Evolutionary conservation across 2,888 invertebrate species (phyloP).

Genomic region (Drosophila percnosoma): DNA sequence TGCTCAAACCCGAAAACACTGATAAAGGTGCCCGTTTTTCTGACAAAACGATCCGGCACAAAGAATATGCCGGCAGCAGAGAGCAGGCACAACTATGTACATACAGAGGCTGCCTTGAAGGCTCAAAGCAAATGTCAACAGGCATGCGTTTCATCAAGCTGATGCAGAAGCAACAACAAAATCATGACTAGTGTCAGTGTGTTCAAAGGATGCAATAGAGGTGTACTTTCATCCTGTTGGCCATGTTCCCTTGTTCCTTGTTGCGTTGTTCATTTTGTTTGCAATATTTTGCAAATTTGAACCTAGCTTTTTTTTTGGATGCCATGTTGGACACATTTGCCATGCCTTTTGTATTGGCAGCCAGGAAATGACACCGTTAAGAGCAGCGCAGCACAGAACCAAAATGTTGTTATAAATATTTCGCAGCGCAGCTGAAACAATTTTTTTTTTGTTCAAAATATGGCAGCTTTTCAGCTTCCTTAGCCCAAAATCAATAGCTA

Average conservation of each 20-base stretch:
- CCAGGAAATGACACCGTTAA: slow-evolving; percentile 64
- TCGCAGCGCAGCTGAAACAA: background rate
- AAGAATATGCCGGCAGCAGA: background rate
- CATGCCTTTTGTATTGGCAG: slow-evolving; percentile 43
- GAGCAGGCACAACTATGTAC: slow-evolving; percentile 5
- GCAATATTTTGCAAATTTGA: slow-evolving; percentile 10
- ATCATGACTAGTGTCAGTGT: slow-evolving; percentile 40
- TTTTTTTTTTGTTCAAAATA: background rate
- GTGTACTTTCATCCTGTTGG: slow-evolving; percentile 20
- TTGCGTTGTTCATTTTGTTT: slow-evolving; percentile 14
- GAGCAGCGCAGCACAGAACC: background rate
- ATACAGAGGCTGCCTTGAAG: slow-evolving; percentile 33
- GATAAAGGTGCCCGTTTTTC: slow-evolving; percentile 23
- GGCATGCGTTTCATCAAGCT: slow-evolving; percentile 58
- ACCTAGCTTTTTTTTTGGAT: background rate
- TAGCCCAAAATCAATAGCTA: background rate
- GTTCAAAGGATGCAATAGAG: slow-evolving; percentile 64
- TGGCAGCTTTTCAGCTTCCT: background rate
- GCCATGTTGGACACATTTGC: slow-evolving; percentile 29
- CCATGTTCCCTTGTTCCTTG: background rate
- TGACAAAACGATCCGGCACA: slow-evolving; percentile 35
- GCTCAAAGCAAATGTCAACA: slow-evolving; percentile 57
- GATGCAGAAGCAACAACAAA: slow-evolving; percentile 19
- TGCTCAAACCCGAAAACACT: slow-evolving; percentile 33
- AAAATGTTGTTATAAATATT: background rate